Percentiles rank a stretch among this genome's conserved stretches.
These are phyloP conservation scores for Rhorus exstirpatorius DNA, from an alignment of 2,888 invertebrate genomes.

Conservation along the genomic window DNA sequence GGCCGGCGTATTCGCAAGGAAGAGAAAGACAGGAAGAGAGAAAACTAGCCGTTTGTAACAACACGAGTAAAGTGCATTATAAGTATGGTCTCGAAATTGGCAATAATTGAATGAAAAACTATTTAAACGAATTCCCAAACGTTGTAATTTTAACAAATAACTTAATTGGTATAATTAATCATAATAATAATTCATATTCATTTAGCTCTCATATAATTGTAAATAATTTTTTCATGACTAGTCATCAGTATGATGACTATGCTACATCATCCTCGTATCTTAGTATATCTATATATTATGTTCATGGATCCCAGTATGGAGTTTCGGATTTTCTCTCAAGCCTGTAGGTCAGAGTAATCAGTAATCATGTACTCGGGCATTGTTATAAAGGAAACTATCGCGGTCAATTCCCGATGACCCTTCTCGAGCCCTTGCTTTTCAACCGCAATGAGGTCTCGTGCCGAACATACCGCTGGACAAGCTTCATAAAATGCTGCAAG, in stretches of 20 bases:
- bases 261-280: neutral
- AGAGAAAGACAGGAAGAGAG: neutral
- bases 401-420: constrained; percentile 50
- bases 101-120: neutral
- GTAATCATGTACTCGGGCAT: constrained; percentile 40
- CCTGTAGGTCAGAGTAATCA: constrained; percentile 12
- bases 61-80: neutral
- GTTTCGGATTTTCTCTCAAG: constrained; percentile 13
- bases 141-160: too few species aligned
- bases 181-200: too few species aligned
- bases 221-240: too few species aligned
- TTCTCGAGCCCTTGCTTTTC: constrained; percentile 7
- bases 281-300: neutral
- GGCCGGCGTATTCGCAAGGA: constrained; percentile 39
- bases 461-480: constrained; percentile 32
- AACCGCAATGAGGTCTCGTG: constrained; percentile 52
- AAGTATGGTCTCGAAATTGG: neutral
- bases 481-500: constrained; percentile 47
- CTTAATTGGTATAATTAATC: too few species aligned
- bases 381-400: constrained; percentile 53
- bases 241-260: neutral
- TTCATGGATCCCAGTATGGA: neutral
- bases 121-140: neutral
- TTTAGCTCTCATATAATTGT: too few species aligned
- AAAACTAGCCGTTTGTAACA: neutral